Evolutionary conservation across 1,140 invertebrate genomes (phyloP).

Genomic region (Chrysopa pallens): DNA sequence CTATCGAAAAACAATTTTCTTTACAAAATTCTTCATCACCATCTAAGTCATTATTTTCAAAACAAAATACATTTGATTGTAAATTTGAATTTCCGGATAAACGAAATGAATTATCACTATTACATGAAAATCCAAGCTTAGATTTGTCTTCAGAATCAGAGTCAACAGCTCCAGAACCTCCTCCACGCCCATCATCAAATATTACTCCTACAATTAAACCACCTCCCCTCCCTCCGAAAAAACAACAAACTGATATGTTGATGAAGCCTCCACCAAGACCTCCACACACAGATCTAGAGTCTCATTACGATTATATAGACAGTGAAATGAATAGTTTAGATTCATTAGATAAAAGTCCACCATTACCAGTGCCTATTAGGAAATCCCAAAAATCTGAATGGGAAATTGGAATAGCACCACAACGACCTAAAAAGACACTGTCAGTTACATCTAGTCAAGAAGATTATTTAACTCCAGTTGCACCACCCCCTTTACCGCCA

Average conservation of each 20-base stretch:
- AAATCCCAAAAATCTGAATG: slow-evolving; percentile 32
- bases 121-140: slow-evolving; percentile 14
- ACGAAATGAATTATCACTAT: slow-evolving; percentile 7
- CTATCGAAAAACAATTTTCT: slow-evolving; percentile 8
- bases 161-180: slow-evolving; percentile 47
- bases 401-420: slow-evolving; percentile 18
- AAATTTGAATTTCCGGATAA: slow-evolving; percentile 8
- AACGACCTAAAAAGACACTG: slow-evolving; percentile 24
- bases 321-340: slow-evolving; percentile 20
- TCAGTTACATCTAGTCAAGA: slow-evolving; percentile 24
- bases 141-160: slow-evolving; percentile 19
- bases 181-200: slow-evolving; percentile 33
- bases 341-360: slow-evolving; percentile 27
- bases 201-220: slow-evolving; percentile 38
- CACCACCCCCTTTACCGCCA: slow-evolving; percentile 19
- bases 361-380: slow-evolving; percentile 40
- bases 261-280: slow-evolving; percentile 44
- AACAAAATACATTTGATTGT: slow-evolving; percentile 12
- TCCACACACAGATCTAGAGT: slow-evolving; percentile 32
- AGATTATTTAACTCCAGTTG: slow-evolving; percentile 41
- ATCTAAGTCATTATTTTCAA: slow-evolving; percentile 6
- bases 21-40: slow-evolving; percentile 10
- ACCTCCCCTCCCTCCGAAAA: slow-evolving; percentile 71
- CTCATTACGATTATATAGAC: slow-evolving; percentile 40
- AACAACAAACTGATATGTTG: slow-evolving; percentile 26